A percentile compares a stretch with the other conserved stretches of the same genome.
Evolutionary conservation across 30 jellyfish, hydroid and myxozoan species (phyloP).

Genomic region (Pelagia noctiluca): DNA sequence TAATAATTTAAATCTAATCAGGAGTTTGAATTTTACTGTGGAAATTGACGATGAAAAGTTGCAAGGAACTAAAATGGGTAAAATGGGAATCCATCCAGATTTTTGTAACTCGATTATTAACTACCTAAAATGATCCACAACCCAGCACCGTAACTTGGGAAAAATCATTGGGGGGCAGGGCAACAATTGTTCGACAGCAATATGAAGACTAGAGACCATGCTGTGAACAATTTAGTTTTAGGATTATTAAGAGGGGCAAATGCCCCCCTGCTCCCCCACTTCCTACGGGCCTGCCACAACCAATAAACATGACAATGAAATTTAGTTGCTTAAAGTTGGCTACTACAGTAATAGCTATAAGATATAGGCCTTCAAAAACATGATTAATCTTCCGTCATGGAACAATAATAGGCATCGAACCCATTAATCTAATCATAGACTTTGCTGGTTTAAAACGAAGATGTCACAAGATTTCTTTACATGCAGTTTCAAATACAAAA

Average conservation of each 20-base stretch:
- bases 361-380: no score
- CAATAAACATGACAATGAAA: no score
- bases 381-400: no score
- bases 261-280: no score
- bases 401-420: no score
- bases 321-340: no score
- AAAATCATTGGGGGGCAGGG: conserved; percentile 30
- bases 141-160: not conserved
- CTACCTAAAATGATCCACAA: not conserved
- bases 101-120: not conserved
- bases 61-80: not conserved
- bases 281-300: no score
- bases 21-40: not conserved
- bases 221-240: no score
- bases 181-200: conserved; percentile 4
- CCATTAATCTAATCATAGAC: not conserved
- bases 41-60: not conserved
- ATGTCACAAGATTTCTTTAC: no score
- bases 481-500: not conserved
- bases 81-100: not conserved
- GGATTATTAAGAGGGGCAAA: no score
- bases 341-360: no score
- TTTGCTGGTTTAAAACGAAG: not conserved
- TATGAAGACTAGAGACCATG: no score
- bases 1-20: not conserved